Conservation (phyloP, 2,888 invertebrate species). For the Metopia argyrocephala region DNA sequence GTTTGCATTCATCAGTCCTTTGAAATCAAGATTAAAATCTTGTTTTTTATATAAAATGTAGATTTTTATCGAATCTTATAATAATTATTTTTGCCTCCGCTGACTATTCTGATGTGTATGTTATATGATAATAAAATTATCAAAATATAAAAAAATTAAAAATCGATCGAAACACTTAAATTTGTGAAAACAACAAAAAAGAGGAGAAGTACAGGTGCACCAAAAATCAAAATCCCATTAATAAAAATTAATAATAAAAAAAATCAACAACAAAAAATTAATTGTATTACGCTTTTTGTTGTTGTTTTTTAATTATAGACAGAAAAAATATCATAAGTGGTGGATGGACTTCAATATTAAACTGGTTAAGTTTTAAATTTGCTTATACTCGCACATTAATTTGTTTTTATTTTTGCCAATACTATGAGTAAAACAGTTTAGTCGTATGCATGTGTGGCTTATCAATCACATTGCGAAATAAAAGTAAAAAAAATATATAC, state of each 20-base stretch:
- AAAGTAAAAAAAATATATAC: background rate
- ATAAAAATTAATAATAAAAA: background rate
- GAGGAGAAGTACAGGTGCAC: slow-evolving; percentile 27
- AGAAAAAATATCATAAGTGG: background rate
- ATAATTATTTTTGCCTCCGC: slow-evolving; percentile 12
- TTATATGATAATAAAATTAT: slow-evolving; percentile 13
- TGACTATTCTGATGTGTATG: slow-evolving; percentile 1
- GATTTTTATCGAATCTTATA: slow-evolving; percentile 41
- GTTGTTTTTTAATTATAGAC: slow-evolving; percentile 7
- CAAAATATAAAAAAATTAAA: slow-evolving; percentile 1
- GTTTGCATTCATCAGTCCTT: slow-evolving; percentile 1
- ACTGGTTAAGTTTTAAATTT: background rate
- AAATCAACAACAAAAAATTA: background rate
- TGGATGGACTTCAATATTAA: slow-evolving; percentile 7
- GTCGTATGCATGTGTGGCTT: background rate
- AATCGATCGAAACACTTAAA: slow-evolving; percentile 1
- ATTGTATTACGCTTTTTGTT: slow-evolving; percentile 7
- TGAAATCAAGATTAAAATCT: slow-evolving; percentile 30
- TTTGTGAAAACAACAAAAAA: background rate
- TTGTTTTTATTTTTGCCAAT: background rate
- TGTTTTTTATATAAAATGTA: slow-evolving; percentile 9
- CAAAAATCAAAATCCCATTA: slow-evolving; percentile 10
- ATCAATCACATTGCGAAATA: slow-evolving; percentile 18
- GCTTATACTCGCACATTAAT: background rate
- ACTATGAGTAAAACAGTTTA: background rate